Conservation (phyloP, 1,140 invertebrate species). For the Drosophila nebulosa region DNA sequence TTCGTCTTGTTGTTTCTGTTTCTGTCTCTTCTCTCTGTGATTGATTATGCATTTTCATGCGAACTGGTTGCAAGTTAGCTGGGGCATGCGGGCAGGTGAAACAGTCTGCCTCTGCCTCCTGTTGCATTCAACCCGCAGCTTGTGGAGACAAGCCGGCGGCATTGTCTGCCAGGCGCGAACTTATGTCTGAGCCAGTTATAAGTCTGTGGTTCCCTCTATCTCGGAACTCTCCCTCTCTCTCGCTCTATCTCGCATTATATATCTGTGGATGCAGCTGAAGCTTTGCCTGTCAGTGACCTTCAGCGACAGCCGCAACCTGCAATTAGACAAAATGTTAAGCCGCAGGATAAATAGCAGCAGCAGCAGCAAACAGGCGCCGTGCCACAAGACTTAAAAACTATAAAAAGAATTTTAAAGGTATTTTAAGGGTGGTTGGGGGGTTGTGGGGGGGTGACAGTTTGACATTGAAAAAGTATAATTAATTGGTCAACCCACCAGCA, state of each 20-base stretch:
- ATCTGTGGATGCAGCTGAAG: neutral
- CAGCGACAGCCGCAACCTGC: slow-evolving; percentile 42
- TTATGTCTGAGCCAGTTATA: slow-evolving; percentile 20
- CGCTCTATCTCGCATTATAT: neutral
- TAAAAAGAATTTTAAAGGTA: slow-evolving; percentile 14
- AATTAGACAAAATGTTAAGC: slow-evolving; percentile 69
- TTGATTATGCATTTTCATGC: slow-evolving; percentile 77
- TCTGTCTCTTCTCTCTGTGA: slow-evolving; percentile 49
- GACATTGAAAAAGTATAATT: slow-evolving; percentile 75
- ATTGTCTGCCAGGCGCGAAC: slow-evolving; percentile 32
- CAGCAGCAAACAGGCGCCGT: slow-evolving; percentile 34
- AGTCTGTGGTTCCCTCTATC: neutral
- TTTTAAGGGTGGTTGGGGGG: neutral
- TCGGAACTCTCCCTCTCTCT: neutral
- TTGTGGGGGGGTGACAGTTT: slow-evolving; percentile 49
- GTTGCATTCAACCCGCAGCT: slow-evolving; percentile 41
- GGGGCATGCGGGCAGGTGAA: slow-evolving; percentile 60
- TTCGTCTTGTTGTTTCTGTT: neutral
- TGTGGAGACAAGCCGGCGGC: slow-evolving; percentile 67
- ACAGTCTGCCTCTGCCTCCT: slow-evolving; percentile 6
- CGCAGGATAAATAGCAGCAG: slow-evolving; percentile 37
- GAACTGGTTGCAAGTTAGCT: slow-evolving; percentile 59
- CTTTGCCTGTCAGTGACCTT: slow-evolving; percentile 69
- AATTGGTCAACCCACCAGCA: slow-evolving; percentile 59
- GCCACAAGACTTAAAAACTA: slow-evolving; percentile 47